phyloP scores from a whole-genome alignment of 2,113 vertebrate species.

The Psettodes erumei region DNA sequence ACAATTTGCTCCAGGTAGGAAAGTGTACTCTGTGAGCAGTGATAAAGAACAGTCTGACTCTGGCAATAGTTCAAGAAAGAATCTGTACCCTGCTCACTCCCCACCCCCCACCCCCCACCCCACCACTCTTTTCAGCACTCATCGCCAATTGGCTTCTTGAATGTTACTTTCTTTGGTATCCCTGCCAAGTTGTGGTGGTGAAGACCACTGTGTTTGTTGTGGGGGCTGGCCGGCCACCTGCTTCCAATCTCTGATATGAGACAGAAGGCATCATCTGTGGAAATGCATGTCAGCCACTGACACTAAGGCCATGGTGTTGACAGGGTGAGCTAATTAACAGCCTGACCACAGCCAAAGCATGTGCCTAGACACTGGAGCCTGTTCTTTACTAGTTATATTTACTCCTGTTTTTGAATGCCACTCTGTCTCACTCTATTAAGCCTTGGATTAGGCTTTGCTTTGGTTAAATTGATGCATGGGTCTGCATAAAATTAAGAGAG shows the following conservation, averaged over 20 bases:
- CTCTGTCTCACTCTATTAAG: constrained; percentile 61
- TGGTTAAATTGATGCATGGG: constrained; percentile 47
- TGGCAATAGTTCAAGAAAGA: constrained; percentile 36
- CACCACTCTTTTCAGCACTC: constrained; percentile 73
- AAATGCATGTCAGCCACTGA: constrained; percentile 53
- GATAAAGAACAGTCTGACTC: constrained; percentile 23
- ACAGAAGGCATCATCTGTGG: constrained; percentile 54
- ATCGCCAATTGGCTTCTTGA: constrained; percentile 32
- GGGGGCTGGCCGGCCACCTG: constrained; percentile 46
- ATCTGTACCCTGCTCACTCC: not conserved
- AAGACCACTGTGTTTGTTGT: constrained; percentile 40
- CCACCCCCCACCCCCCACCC: too few relatives aligned
- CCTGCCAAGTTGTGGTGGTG: constrained; percentile 51
- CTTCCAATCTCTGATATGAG: constrained; percentile 61
- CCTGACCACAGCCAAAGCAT: constrained; percentile 51
- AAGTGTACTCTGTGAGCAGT: constrained; percentile 7
- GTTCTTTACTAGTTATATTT: constrained; percentile 41
- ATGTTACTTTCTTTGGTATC: constrained; percentile 50
- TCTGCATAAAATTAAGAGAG: constrained; percentile 62
- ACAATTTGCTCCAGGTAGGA: constrained; percentile 4
- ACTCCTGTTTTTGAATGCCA: constrained; percentile 43
- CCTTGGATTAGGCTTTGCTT: constrained; percentile 38
- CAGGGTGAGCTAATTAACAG: constrained; percentile 57
- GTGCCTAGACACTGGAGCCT: constrained; percentile 35
- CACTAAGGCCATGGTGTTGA: constrained; percentile 52